Evolutionary conservation across 2,797 vertebrate species (phyloP), one percentile per base, ranked within the genome.

Genomic region (Lerista edwardsae): DNA sequence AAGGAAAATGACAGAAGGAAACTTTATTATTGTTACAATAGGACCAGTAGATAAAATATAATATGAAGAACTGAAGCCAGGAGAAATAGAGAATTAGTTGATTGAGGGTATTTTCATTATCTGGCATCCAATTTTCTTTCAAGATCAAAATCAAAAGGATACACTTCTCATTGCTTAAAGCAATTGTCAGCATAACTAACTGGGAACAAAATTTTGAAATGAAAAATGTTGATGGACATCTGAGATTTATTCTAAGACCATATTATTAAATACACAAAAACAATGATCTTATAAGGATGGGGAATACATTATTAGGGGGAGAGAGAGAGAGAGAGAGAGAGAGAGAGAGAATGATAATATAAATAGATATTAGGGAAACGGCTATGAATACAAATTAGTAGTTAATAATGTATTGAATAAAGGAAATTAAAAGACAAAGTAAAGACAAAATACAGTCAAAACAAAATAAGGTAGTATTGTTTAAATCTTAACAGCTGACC

Each of bases 401-500:
- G 8, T 34, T 72, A 78, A 84, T 39, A 8, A 14, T 61, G 11
- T 21, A 59, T 31, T 80, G 39, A 64, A 39, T 55, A 84, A 65
- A 21, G 27, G 31, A 25, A 19, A 73, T 72, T 79, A 14, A 85
- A 85, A 85, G 25, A 82, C 23, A 51, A 55, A 72, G 14, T 64
- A 31, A 55, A 55, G 51, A 57, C 62, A 39, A 65, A 61, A 55
- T 41, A 72, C 36, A 69, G 62, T 69, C n/a, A 75, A 81, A 85
- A 80, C 67, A 75, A 85, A 80, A 67, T 59, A 75, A 57, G 25
- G 39, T 62, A 41, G 39, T 62, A 69, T 62, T 81, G 25, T 71
- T 81, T 81, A 80, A 81, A 81, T 41, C 55, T 62, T 51, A 62
- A 29, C 65, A 39, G 39, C n/a, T 86, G 84, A 69, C 79, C 79